phyloP scores from a whole-genome alignment of 2,797 vertebrate genomes.

The Clarias laeviceps region DNA sequence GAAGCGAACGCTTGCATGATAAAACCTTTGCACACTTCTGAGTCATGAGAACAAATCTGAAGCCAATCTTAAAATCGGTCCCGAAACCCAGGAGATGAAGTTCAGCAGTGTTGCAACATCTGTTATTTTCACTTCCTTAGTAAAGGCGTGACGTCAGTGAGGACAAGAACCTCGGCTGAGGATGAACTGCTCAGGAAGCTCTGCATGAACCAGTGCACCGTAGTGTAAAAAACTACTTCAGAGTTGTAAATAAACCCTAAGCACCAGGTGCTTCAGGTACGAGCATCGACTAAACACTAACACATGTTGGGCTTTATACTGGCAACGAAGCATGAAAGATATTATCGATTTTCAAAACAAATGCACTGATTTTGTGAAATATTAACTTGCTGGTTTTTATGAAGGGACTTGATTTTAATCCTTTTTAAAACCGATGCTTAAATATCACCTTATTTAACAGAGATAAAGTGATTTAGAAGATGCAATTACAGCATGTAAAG shows the following conservation, averaged over 20 bases:
- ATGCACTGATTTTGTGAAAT: background rate
- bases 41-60: background rate
- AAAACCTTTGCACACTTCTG: background rate
- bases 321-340: background rate
- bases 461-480: background rate
- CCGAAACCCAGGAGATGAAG: background rate
- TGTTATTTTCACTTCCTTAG: conserved; percentile 39
- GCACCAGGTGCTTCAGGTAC: conserved; percentile 1
- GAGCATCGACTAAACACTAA: background rate
- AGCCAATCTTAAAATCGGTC: background rate
- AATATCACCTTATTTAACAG: background rate
- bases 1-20: no score
- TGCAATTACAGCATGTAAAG: background rate
- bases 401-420: background rate
- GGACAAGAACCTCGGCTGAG: background rate
- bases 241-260: conserved; percentile 10
- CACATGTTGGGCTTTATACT: background rate
- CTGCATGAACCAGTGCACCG: conserved; percentile 8
- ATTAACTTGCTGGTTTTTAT: background rate
- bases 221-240: background rate
- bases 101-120: background rate
- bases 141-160: background rate
- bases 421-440: background rate
- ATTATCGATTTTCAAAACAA: background rate
- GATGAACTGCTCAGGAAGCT: background rate